Percentiles rank a stretch among this genome's conserved stretches.
Conservation (phyloP, 35 echinoderm and acorn worm genomes). For the Patiria miniata region DNA sequence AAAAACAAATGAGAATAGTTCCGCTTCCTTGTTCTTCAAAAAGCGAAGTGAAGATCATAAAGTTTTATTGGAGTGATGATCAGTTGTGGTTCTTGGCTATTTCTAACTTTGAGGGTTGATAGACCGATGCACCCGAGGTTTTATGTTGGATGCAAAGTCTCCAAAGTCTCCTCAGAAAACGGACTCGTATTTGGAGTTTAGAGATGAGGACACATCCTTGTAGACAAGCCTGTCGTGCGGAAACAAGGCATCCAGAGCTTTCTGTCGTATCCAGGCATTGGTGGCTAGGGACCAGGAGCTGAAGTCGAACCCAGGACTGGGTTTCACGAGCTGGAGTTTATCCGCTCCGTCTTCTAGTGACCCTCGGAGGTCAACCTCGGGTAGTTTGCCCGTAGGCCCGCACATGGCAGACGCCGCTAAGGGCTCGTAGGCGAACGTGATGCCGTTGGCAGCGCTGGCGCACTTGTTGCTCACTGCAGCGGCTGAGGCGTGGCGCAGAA, state of each 20-base stretch:
- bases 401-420: not conserved
- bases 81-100: too few species aligned
- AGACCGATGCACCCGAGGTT: too few species aligned
- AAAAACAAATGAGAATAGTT: too few species aligned
- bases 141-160: too few species aligned
- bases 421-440: not conserved
- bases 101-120: too few species aligned
- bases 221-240: not conserved
- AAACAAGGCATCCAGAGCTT: not conserved
- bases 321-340: not conserved
- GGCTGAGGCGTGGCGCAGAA: not conserved
- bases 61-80: too few species aligned
- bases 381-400: not conserved
- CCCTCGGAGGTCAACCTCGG: not conserved
- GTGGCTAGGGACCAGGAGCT: not conserved
- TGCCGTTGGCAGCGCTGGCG: not conserved
- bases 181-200: not conserved
- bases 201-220: too few species aligned
- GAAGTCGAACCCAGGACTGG: not conserved
- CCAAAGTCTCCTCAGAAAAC: too few species aligned
- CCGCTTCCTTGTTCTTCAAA: too few species aligned
- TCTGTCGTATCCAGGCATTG: slow-evolving; percentile 7
- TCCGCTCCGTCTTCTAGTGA: not conserved
- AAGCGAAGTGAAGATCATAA: too few species aligned
- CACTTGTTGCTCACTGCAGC: slow-evolving; percentile 2